Evolutionary conservation across 2,797 vertebrate species (phyloP), one percentile per base, ranked within the genome.

Genomic region (Argentina silus): DNA sequence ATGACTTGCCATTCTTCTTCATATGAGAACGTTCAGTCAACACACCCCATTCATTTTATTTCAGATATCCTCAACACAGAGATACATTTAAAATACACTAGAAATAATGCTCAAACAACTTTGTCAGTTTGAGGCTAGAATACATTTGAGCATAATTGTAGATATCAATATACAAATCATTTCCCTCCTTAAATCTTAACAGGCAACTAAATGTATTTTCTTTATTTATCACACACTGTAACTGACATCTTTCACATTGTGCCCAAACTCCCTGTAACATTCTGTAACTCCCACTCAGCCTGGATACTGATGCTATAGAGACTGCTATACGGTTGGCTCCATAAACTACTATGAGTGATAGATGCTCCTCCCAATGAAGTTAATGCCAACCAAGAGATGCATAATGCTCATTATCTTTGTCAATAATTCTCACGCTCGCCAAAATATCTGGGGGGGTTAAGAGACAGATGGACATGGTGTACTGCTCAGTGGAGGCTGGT

Each of bases 111-210:
- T 75, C 45, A 74, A 81, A 81, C 67, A n/a, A 83, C 27, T 21
- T 70, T 42, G 7, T 79, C 74, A 75, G 78, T 86, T 86, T 87
- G 87, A 90, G 88, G 88, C 86, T 83, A 78, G 78, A 45, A 6
- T 81, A 82, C 85, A 85, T 78, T 81, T 67, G 12, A 69, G 83
- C 78, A 84, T 73, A 69, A 83, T 83, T 63, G 67, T 17, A 73
- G 74, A 69, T 21, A 21, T 87, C 79, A 81, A 82, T 77, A 84
- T 76, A 81, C 73, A 85, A 87, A 36, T 80, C 64, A 75, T 77
- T 75, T 83, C 27, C 57, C 73, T 4, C 17, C 59, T 55, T 68
- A 81, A 56, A 76, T 79, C 81, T 83, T 14, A 67, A 74, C 68
- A 81, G 84, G 78, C 75, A 73, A 57, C 45, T 50, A 45, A 70